phyloP scores from a whole-genome alignment of 2,888 invertebrate species.

The Cheilosia pagana region DNA sequence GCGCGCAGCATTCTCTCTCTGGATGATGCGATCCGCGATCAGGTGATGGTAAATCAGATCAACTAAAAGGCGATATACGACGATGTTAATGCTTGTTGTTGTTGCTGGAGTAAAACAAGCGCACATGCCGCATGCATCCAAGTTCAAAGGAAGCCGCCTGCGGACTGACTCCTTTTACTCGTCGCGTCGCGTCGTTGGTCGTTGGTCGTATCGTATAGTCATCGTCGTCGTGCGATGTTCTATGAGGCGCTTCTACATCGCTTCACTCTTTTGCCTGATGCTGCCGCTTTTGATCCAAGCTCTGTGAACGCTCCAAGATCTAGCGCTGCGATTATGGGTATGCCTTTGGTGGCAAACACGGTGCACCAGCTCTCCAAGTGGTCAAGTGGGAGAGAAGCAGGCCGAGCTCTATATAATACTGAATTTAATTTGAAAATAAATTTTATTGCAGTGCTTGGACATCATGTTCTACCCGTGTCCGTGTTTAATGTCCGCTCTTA shows the following conservation, averaged over 20 bases:
- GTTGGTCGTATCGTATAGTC: constrained; percentile 15
- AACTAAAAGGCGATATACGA: constrained; percentile 74
- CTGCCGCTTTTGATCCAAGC: constrained; percentile 67
- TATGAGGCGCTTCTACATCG: constrained; percentile 72
- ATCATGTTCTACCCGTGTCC: constrained; percentile 75
- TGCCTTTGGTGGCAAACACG: constrained; percentile 16
- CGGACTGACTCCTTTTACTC: constrained; percentile 67
- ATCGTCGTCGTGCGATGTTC: constrained; percentile 68
- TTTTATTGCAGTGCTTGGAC: constrained; percentile 74
- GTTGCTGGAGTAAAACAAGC: constrained; percentile 50
- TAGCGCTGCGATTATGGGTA: constrained; percentile 48
- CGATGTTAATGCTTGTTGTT: constrained; percentile 68
- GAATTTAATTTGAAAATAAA: constrained; percentile 75
- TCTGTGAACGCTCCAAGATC: constrained; percentile 61
- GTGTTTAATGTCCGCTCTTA: constrained; percentile 73
- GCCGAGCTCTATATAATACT: constrained; percentile 59
- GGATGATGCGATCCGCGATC: constrained; percentile 61
- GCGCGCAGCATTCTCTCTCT: constrained; percentile 3
- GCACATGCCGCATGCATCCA: constrained; percentile 70
- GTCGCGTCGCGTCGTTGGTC: constrained; percentile 27
- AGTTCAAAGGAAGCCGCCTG: constrained; percentile 73
- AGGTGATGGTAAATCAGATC: constrained; percentile 75
- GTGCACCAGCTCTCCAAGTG: constrained; percentile 33
- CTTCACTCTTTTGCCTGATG: constrained; percentile 47
- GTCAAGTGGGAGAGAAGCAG: constrained; percentile 54